Conservation (phyloP, 2,888 invertebrate species). For the Schizaphis graminum region DNA sequence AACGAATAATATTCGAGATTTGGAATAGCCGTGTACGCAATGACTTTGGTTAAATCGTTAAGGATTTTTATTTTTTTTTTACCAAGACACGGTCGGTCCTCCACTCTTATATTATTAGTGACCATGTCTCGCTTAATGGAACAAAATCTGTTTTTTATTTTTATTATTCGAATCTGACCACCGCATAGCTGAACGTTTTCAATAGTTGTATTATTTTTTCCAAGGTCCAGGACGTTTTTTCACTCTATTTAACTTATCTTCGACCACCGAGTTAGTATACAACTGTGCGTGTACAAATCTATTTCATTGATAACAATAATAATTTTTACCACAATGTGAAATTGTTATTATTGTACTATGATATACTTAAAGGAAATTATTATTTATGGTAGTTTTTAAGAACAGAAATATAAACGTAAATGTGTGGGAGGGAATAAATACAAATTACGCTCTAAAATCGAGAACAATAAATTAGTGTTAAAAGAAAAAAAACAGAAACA, state of each 20-base stretch:
- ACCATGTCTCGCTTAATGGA: neutral
- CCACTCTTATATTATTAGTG: neutral
- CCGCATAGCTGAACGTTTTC: conserved; percentile 21
- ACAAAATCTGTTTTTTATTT: neutral
- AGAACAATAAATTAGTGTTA: neutral
- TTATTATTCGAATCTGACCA: neutral
- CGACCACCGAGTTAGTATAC: neutral
- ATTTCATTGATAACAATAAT: neutral
- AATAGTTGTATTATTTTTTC: neutral
- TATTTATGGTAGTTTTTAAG: neutral
- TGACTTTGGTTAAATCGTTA: conserved; percentile 9
- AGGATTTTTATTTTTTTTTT: neutral
- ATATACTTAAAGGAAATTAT: neutral
- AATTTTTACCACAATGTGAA: neutral
- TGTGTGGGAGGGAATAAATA: neutral
- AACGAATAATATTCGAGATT: neutral
- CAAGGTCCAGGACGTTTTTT: neutral
- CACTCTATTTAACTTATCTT: conserved; percentile 7
- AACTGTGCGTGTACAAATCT: neutral
- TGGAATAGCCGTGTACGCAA: neutral
- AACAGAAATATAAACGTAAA: neutral
- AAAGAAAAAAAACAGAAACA: neutral
- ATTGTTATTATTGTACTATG: neutral
- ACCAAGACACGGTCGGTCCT: neutral
- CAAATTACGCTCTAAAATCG: neutral